Evolutionary conservation across 2,113 vertebrate genomes (phyloP).

Genomic region (Plectropomus leopardus): DNA sequence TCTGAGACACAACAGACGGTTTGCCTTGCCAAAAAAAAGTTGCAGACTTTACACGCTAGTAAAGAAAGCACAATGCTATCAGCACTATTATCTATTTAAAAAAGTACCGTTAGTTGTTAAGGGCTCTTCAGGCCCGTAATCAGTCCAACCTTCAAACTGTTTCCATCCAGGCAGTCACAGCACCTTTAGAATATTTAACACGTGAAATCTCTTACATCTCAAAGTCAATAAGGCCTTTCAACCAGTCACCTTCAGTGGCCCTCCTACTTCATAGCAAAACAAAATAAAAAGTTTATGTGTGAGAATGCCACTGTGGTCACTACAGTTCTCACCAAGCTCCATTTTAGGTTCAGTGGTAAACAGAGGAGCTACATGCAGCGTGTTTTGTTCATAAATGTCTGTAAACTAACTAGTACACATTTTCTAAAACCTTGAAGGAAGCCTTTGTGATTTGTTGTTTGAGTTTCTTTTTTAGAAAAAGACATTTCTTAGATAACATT

Average conservation of each 20-base stretch:
- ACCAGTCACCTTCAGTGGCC: slow-evolving; percentile 26
- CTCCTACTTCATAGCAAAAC: slow-evolving; percentile 17
- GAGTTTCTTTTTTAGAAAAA: slow-evolving; percentile 60
- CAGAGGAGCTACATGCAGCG: slow-evolving; percentile 65
- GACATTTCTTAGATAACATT: slow-evolving; percentile 63
- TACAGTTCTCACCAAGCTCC: slow-evolving; percentile 36
- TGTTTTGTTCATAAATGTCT: slow-evolving; percentile 61
- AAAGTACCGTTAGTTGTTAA: slow-evolving; percentile 47
- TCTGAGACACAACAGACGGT: slow-evolving; percentile 35
- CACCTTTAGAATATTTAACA: slow-evolving; percentile 50
- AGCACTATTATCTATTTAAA: slow-evolving; percentile 47
- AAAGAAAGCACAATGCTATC: slow-evolving; percentile 39
- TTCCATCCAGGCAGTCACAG: slow-evolving; percentile 50
- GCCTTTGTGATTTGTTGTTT: slow-evolving; percentile 87
- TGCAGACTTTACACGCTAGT: slow-evolving; percentile 46
- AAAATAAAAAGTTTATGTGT: not conserved
- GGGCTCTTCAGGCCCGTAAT: slow-evolving; percentile 11
- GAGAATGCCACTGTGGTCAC: slow-evolving; percentile 23
- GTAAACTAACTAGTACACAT: slow-evolving; percentile 75
- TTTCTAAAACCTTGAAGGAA: slow-evolving; percentile 81
- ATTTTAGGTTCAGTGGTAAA: slow-evolving; percentile 70
- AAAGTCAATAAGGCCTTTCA: slow-evolving; percentile 51
- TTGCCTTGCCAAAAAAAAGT: slow-evolving; percentile 10
- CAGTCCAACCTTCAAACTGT: slow-evolving; percentile 30
- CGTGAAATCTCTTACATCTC: slow-evolving; percentile 30